phyloP scores from a whole-genome alignment of 2,888 invertebrate genomes.

The Meliscaeva auricollis region DNA sequence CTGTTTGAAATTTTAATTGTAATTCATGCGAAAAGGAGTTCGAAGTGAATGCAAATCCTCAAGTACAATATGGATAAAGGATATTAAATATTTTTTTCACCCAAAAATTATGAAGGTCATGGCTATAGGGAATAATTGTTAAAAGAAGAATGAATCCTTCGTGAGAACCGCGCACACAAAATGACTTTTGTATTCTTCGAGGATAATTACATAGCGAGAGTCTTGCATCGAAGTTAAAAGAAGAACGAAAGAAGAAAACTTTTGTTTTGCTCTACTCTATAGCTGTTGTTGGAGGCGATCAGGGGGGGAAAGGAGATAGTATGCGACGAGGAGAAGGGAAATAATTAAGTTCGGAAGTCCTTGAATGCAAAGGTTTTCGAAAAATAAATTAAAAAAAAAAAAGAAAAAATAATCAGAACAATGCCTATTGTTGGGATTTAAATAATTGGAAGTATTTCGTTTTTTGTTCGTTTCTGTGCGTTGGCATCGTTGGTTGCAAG shows the following conservation, averaged over 20 bases:
- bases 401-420: not conserved
- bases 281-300: not conserved
- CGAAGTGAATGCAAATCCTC: conserved; percentile 67
- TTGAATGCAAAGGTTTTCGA: conserved; percentile 30
- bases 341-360: conserved; percentile 61
- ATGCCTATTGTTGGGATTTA: conserved; percentile 41
- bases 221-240: conserved; percentile 23
- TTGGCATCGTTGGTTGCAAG: conserved; percentile 14
- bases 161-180: conserved; percentile 57
- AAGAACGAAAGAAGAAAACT: conserved; percentile 41
- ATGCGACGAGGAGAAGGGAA: conserved; percentile 13
- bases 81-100: conserved; percentile 42
- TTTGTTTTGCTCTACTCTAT: conserved; percentile 28
- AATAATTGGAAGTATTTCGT: conserved; percentile 22
- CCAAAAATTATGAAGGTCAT: conserved; percentile 64
- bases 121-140: not conserved
- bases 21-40: conserved; percentile 67
- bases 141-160: conserved; percentile 48
- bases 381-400: not conserved
- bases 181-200: conserved; percentile 64
- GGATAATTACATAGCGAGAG: conserved; percentile 58
- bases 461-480: not conserved
- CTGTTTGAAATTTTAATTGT: conserved; percentile 66
- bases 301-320: not conserved
- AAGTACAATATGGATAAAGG: conserved; percentile 39